Evolutionary conservation across 1,140 invertebrate genomes (phyloP).

Genomic region (Myzus persicae): DNA sequence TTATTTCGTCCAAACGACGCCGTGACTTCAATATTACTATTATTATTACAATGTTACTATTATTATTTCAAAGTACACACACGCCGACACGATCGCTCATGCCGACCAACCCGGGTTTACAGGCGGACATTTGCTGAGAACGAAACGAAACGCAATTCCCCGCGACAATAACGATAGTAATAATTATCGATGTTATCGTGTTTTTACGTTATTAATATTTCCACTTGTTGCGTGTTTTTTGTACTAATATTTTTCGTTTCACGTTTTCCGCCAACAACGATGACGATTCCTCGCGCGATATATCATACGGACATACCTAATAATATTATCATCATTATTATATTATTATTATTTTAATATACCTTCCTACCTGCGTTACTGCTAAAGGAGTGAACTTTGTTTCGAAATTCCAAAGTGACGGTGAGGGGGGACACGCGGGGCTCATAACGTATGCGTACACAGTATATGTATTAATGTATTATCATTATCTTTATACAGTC

Average conservation of each 20-base stretch:
- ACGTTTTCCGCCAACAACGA: background rate
- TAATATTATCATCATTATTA: background rate
- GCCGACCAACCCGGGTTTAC: too few species aligned
- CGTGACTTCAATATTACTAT: background rate
- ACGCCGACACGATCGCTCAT: background rate
- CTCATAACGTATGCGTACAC: background rate
- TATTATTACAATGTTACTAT: background rate
- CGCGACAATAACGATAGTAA: background rate
- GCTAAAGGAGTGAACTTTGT: background rate
- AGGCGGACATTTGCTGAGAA: background rate
- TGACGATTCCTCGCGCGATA: background rate
- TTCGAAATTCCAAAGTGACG: background rate
- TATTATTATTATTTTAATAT: background rate
- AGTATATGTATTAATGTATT: background rate
- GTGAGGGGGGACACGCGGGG: too few species aligned
- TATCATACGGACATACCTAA: background rate
- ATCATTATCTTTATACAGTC: background rate
- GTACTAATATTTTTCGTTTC: background rate
- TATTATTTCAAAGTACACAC: background rate
- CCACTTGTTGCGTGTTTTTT: constrained; percentile 13
- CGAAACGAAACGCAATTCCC: background rate
- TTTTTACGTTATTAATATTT: constrained; percentile 20
- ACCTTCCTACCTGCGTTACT: background rate
- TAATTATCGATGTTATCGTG: background rate
- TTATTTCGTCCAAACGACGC: background rate